These are phyloP conservation scores for Seira ritae DNA, from an alignment of 2,888 invertebrate genomes.

Conservation along the genomic window DNA sequence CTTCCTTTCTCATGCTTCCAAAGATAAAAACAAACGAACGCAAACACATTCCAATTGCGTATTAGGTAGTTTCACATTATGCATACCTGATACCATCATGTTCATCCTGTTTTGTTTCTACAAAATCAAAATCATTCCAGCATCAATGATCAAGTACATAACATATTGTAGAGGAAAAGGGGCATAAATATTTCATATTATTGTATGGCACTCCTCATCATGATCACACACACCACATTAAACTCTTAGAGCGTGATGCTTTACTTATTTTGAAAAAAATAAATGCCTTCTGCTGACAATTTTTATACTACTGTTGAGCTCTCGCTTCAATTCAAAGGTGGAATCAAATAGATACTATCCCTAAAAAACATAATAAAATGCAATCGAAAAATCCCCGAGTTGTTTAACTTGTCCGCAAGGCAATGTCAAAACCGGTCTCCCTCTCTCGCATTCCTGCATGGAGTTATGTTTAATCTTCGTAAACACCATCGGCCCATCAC, in stretches of 20 bases:
- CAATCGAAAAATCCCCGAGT: slow-evolving; percentile 20
- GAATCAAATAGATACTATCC: background rate
- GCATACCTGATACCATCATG: background rate
- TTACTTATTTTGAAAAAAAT: background rate
- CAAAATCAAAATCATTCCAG: slow-evolving; percentile 11
- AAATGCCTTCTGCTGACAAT: slow-evolving; percentile 11
- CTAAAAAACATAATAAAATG: slow-evolving; percentile 23
- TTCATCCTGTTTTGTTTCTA: background rate
- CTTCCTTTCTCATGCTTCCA: no score
- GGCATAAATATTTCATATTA: background rate
- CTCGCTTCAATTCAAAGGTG: background rate
- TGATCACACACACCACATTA: slow-evolving; percentile 18
- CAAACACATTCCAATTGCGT: no score
- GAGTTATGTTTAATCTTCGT: background rate
- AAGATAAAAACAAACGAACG: no score
- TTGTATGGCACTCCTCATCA: slow-evolving; percentile 30
- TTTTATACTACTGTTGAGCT: background rate
- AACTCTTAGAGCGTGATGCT: slow-evolving; percentile 11
- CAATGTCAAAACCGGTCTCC: slow-evolving; percentile 53
- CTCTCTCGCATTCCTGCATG: slow-evolving; percentile 31
- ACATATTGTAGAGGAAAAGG: background rate
- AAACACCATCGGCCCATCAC: background rate
- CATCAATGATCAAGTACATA: no score
- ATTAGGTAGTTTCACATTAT: slow-evolving; percentile 1
- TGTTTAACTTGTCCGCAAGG: slow-evolving; percentile 56